Evolutionary conservation across 2,888 invertebrate genomes (phyloP), one percentile per base, ranked within the genome.

Genomic region (Scaptomyza polygonia): DNA sequence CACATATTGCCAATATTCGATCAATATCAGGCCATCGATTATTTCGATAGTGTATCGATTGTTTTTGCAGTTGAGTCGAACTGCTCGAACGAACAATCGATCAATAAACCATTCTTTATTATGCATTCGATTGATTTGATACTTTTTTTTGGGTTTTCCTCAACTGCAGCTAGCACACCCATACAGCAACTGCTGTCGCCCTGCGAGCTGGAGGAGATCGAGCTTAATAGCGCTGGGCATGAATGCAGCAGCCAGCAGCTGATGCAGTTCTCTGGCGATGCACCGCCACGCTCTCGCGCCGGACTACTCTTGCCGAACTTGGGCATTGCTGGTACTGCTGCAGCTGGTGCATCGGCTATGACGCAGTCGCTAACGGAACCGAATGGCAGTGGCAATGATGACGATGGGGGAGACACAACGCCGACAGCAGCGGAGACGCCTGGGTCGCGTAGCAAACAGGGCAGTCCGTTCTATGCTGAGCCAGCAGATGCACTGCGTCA

Each of bases 391-490:
- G n/a, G 67, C 1, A 48, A 48, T 48, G 80, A 84, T 4, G 80
- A 84, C 3, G 87, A 86, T n/a, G 90, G 88, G 3, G 90, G 88
- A 5, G 90, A 88, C 18, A 89, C 87, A 9, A 91, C 91, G 32
- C 91, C 91, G 30, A 91, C 91, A 1, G 89, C 89, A 9, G 90
- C 85, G 16, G 85, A 87, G 43, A 82, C 82, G 1, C 79, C 77
- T 0, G 76, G 88, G 0, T 90, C 88, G 8, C 88, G 91, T 40
- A 92, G 92, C 67, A 96, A 96, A 76, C 95, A 96, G 89, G 95
- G 95, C 12, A 97, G 97, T 90, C 97, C 97, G 1, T 97, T 97
- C 88, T 97, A 97, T 89, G 96, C 97, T 2, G 97, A 97, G 91
- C 97, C 97, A 29, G 96, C 97, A 11, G 97, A 97, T 92, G 95